These are phyloP conservation scores for Theocolax elegans DNA, from an alignment of 1,140 invertebrate species.

Conservation along the genomic window DNA sequence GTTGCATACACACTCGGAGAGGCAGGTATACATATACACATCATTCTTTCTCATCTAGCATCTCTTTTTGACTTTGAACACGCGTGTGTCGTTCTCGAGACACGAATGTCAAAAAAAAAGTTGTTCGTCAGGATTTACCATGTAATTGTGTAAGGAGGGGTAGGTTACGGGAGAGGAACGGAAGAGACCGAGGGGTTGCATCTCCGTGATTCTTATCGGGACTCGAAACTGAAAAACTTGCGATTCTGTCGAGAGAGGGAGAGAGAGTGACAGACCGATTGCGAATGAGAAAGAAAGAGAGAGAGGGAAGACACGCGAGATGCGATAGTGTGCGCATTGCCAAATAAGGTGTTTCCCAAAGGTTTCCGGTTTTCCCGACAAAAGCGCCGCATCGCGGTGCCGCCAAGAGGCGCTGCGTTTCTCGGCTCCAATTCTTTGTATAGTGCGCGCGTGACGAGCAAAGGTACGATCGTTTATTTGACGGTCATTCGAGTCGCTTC, in stretches of 20 bases:
- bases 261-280: neutral
- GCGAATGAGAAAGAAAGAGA: neutral
- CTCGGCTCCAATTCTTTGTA: conserved; percentile 11
- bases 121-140: too few relatives aligned
- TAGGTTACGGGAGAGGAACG: neutral
- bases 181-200: neutral
- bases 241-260: neutral
- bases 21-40: too few relatives aligned
- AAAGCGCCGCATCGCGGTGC: conserved; percentile 51
- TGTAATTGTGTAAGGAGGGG: neutral
- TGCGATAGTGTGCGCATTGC: conserved; percentile 48
- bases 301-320: neutral
- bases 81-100: neutral
- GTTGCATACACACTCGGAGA: too few relatives aligned
- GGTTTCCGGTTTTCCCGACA: conserved; percentile 53
- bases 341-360: conserved; percentile 63
- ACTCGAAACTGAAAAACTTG: neutral
- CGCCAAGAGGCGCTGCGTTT: conserved; percentile 44
- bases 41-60: too few relatives aligned
- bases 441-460: neutral
- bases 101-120: neutral
- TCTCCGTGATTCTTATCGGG: neutral
- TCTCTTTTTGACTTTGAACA: too few relatives aligned
- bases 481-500: too few relatives aligned
- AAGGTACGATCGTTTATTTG: neutral